Evolutionary conservation across 2,113 vertebrate species (phyloP).

Genomic region (Pleuronectes platessa): DNA sequence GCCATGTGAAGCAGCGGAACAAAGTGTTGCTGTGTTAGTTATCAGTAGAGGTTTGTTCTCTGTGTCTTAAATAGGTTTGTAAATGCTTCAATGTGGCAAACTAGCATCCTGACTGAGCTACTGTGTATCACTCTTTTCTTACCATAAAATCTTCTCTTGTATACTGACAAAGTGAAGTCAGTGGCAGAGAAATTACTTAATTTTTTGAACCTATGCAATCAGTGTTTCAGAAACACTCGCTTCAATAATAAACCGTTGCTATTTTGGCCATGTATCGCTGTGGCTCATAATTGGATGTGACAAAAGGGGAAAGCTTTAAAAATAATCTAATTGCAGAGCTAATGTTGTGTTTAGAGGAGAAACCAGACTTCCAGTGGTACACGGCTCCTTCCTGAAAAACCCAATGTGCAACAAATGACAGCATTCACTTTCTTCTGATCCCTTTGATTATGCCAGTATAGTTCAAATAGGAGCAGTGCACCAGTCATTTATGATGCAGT

Average conservation of each 20-base stretch:
- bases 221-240: slow-evolving; percentile 13
- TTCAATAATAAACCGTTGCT: slow-evolving; percentile 1
- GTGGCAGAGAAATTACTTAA: background rate
- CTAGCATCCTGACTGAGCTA: slow-evolving; percentile 52
- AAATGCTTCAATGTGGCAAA: slow-evolving; percentile 41
- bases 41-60: slow-evolving; percentile 49
- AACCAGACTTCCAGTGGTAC: slow-evolving; percentile 9
- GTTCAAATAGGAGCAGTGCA: slow-evolving; percentile 39
- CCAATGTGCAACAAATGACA: slow-evolving; percentile 50
- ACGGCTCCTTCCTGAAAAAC: slow-evolving; percentile 20
- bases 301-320: slow-evolving; percentile 21
- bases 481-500: slow-evolving; percentile 47
- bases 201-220: background rate
- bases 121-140: slow-evolving; percentile 21
- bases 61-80: slow-evolving; percentile 51
- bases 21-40: slow-evolving; percentile 49
- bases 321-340: slow-evolving; percentile 32
- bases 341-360: slow-evolving; percentile 33
- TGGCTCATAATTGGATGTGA: slow-evolving; percentile 22
- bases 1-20: slow-evolving; percentile 49
- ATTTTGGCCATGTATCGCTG: background rate
- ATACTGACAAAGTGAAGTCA: background rate
- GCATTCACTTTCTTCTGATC: slow-evolving; percentile 47
- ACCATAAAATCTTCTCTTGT: slow-evolving; percentile 35
- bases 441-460: slow-evolving; percentile 36